Evolutionary conservation across 2,797 vertebrate species (phyloP).

Genomic region (Hydrophis major): DNA sequence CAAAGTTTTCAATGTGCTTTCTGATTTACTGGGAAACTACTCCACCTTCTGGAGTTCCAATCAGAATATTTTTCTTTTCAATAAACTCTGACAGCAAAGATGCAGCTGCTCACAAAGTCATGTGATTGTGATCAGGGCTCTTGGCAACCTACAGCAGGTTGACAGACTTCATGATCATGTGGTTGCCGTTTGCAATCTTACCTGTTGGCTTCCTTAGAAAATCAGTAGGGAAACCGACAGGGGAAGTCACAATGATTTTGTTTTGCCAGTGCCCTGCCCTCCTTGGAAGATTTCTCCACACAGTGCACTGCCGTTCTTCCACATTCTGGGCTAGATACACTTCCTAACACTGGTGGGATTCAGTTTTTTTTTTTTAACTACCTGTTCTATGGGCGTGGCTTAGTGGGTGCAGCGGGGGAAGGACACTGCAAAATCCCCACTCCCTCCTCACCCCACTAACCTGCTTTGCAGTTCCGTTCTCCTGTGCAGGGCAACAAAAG

Average conservation of each 20-base stretch:
- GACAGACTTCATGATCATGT: background rate
- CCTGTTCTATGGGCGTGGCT: no score
- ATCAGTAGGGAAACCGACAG: no score
- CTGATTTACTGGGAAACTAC: background rate
- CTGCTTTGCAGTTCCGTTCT: no score
- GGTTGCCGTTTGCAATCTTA: background rate
- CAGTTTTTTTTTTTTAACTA: no score
- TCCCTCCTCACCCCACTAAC: no score
- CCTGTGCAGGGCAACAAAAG: no score
- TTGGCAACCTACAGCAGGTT: background rate
- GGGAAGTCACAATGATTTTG: background rate
- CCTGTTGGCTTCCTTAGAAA: background rate
- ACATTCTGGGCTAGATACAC: background rate
- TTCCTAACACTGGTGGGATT: background rate
- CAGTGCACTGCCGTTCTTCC: background rate
- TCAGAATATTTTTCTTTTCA: background rate
- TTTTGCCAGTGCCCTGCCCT: background rate
- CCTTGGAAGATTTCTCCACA: background rate
- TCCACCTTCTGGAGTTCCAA: conserved; percentile 26
- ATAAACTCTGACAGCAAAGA: background rate
- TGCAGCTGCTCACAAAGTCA: background rate
- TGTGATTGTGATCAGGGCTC: background rate
- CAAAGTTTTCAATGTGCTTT: background rate
- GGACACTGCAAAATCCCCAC: no score
- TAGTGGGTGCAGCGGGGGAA: no score